Evolutionary conservation across 2,888 invertebrate species (phyloP).

Genomic region (Pyrrhosoma nymphula): DNA sequence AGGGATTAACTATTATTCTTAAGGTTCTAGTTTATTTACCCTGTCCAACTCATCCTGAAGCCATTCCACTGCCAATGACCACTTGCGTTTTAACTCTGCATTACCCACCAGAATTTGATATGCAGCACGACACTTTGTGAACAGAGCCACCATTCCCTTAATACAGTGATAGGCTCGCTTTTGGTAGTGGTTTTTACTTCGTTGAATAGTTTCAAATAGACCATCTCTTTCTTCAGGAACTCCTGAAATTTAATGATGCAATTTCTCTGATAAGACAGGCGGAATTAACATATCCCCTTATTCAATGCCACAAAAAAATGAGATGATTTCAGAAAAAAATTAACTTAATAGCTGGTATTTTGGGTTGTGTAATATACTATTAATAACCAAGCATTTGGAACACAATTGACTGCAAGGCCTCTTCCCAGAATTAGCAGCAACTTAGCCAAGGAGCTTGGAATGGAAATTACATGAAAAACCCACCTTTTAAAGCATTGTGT

Average conservation of each 20-base stretch:
- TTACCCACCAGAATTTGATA: slow-evolving; percentile 89
- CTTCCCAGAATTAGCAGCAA: no score
- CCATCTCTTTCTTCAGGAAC: slow-evolving; percentile 93
- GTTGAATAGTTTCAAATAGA: slow-evolving; percentile 93
- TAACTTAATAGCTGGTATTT: background rate
- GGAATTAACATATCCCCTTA: background rate
- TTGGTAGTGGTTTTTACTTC: slow-evolving; percentile 96
- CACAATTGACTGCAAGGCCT: no score
- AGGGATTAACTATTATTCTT: background rate
- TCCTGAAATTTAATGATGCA: slow-evolving; percentile 76
- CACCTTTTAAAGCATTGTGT: slow-evolving; percentile 94
- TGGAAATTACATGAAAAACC: slow-evolving; percentile 11
- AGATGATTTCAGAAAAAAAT: background rate
- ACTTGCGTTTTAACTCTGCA: slow-evolving; percentile 90
- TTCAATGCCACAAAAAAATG: background rate
- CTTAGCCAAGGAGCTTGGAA: no score
- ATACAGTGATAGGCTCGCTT: slow-evolving; percentile 98
- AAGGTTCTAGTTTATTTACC: slow-evolving; percentile 76
- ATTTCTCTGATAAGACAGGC: background rate
- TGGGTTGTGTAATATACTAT: background rate
- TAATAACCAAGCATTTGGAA: no score
- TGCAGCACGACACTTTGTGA: slow-evolving; percentile 91
- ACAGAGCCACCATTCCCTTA: slow-evolving; percentile 95
- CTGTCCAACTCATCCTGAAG: slow-evolving; percentile 96
- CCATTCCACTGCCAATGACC: slow-evolving; percentile 95